Percentiles rank a stretch among this genome's conserved stretches.
phyloP scores from a whole-genome alignment of 2,888 invertebrate species.

The Zhengitettix transpicula region DNA sequence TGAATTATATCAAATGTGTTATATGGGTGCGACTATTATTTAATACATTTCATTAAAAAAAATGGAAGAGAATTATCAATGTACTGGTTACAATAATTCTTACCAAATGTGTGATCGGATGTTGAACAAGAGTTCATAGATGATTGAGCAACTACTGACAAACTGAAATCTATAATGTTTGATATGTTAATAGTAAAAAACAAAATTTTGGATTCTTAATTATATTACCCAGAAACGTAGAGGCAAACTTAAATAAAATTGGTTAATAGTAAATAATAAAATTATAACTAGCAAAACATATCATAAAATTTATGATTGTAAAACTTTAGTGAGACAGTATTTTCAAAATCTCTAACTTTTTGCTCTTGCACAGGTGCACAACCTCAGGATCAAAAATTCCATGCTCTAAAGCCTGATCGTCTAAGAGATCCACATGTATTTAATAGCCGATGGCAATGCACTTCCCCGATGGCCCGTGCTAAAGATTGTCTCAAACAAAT shows the following conservation, averaged over 20 bases:
- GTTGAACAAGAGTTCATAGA: slow-evolving; percentile 99
- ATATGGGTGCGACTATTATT: no score
- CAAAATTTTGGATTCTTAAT: slow-evolving; percentile 99
- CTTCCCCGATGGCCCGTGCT: slow-evolving; percentile 93
- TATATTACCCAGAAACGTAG: slow-evolving; percentile 95
- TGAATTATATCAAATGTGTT: no score
- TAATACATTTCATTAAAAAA: no score
- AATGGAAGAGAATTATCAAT: no score
- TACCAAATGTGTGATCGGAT: slow-evolving; percentile 89
- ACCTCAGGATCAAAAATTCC: slow-evolving; percentile 95
- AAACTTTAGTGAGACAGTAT: neutral
- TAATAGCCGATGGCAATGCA: slow-evolving; percentile 92
- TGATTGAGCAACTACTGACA: slow-evolving; percentile 98
- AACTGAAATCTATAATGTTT: slow-evolving; percentile 94
- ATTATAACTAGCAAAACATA: neutral
- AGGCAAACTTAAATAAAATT: slow-evolving; percentile 29
- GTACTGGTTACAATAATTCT: no score
- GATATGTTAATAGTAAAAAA: slow-evolving; percentile 98
- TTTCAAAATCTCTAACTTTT: slow-evolving; percentile 37
- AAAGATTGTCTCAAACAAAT: slow-evolving; percentile 97
- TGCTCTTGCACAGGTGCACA: slow-evolving; percentile 99
- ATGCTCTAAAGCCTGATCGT: slow-evolving; percentile 92
- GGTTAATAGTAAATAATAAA: neutral
- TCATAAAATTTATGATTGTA: neutral
- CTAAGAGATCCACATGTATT: slow-evolving; percentile 99